These are phyloP conservation scores for Hippocampus mohnikei DNA, from an alignment of 2,113 vertebrate species.

Conservation along the genomic window DNA sequence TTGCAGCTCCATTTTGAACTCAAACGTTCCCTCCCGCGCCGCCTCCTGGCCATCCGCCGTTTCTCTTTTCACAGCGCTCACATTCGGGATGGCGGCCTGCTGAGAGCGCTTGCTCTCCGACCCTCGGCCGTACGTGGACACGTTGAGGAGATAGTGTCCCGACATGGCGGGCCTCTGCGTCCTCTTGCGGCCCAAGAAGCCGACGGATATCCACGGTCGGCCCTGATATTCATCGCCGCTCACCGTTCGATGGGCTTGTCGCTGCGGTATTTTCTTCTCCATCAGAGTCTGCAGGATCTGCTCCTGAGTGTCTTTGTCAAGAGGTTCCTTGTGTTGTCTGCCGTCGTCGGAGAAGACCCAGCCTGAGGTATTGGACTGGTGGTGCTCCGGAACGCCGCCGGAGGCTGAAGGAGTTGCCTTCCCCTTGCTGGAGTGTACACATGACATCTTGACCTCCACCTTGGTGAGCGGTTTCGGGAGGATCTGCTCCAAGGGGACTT, in stretches of 20 bases:
- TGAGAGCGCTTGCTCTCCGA: slow-evolving; percentile 81
- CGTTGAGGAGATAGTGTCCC: slow-evolving; percentile 94
- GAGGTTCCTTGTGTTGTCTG: slow-evolving; percentile 71
- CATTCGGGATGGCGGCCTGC: slow-evolving; percentile 55
- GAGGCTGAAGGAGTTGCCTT: neutral
- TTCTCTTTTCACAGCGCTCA: slow-evolving; percentile 64
- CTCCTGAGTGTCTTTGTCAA: slow-evolving; percentile 80
- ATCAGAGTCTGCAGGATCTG: slow-evolving; percentile 84
- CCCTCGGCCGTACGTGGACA: slow-evolving; percentile 92
- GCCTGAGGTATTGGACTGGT: slow-evolving; percentile 47
- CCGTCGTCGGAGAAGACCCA: slow-evolving; percentile 49
- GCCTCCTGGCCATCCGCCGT: slow-evolving; percentile 55
- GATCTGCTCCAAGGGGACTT: slow-evolving; percentile 89
- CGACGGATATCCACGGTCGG: slow-evolving; percentile 76
- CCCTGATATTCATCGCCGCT: slow-evolving; percentile 62
- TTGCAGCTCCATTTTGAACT: slow-evolving; percentile 68
- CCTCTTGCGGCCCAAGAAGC: slow-evolving; percentile 81
- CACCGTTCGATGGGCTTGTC: slow-evolving; percentile 68
- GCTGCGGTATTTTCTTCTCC: slow-evolving; percentile 75
- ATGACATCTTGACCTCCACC: slow-evolving; percentile 67
- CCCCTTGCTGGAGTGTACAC: slow-evolving; percentile 48
- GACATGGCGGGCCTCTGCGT: slow-evolving; percentile 89
- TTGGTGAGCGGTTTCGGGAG: slow-evolving; percentile 84
- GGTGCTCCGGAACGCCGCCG: slow-evolving; percentile 35
- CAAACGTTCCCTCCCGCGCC: slow-evolving; percentile 12